Conservation (phyloP, 2,797 vertebrate species). For the Bucorvus abyssinicus region DNA sequence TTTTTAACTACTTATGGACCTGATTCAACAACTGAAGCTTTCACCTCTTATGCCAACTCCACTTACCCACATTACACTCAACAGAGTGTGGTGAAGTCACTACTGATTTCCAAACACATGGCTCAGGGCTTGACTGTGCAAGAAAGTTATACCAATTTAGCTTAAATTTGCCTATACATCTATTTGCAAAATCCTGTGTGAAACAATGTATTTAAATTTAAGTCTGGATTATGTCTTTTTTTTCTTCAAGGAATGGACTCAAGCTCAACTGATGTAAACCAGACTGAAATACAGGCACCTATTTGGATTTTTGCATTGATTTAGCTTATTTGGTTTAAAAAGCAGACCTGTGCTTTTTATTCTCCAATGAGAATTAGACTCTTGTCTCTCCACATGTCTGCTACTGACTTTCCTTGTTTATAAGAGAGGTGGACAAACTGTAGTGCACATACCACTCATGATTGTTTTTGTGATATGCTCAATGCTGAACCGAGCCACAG, state of each 20-base stretch:
- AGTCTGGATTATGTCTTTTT: not conserved
- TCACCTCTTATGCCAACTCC: not conserved
- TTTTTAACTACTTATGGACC: not conserved
- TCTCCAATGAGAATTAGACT: not conserved
- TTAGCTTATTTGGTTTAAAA: not conserved
- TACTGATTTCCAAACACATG: not conserved
- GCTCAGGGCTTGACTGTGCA: not conserved
- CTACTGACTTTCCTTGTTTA: not conserved
- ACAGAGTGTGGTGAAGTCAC: not conserved
- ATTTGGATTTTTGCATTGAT: not conserved
- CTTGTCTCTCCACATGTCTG: not conserved
- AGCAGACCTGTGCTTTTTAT: not conserved
- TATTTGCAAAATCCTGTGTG: not conserved
- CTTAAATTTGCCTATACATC: not conserved
- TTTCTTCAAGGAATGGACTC: not conserved
- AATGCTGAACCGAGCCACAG: not conserved
- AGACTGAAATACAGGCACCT: not conserved
- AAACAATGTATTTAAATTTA: not conserved
- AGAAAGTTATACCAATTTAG: not conserved
- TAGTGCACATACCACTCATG: fast-evolving
- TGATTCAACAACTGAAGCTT: not conserved
- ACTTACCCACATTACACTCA: not conserved
- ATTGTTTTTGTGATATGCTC: not conserved
- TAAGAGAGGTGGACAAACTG: not conserved
- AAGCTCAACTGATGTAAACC: not conserved